Evolutionary conservation across 2,797 vertebrate species (phyloP).

Genomic region (Tamandua tetradactyla): DNA sequence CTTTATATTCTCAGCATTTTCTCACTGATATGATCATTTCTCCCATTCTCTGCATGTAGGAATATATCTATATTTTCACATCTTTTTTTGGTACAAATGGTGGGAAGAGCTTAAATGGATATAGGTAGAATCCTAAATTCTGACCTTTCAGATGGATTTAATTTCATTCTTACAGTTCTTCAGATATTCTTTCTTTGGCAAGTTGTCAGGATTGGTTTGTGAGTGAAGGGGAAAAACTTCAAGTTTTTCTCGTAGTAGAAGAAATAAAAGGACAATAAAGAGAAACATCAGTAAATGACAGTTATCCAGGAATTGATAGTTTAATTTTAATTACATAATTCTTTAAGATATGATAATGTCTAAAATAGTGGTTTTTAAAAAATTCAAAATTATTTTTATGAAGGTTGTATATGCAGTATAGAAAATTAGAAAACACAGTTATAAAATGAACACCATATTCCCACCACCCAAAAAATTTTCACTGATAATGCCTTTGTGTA

Average conservation of each 20-base stretch:
- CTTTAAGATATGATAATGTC: neutral
- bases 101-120: neutral
- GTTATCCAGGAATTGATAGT: neutral
- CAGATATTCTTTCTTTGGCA: slow-evolving; percentile 9
- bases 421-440: neutral
- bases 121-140: slow-evolving; percentile 3
- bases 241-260: neutral
- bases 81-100: neutral
- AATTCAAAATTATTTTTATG: slow-evolving; percentile 5
- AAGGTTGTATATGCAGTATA: neutral
- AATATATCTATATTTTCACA: neutral
- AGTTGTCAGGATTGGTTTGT: neutral
- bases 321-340: neutral
- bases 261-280: slow-evolving; percentile 6
- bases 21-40: neutral
- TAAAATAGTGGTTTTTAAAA: neutral
- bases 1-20: neutral
- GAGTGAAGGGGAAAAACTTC: neutral
- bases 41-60: neutral
- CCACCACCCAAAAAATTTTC: neutral
- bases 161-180: slow-evolving; percentile 24
- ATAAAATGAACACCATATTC: neutral
- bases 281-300: neutral
- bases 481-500: neutral
- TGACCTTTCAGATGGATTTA: neutral